Evolutionary conservation across 1,140 invertebrate species (phyloP), one percentile per base, ranked within the genome.

Genomic region (Myzus persicae): DNA sequence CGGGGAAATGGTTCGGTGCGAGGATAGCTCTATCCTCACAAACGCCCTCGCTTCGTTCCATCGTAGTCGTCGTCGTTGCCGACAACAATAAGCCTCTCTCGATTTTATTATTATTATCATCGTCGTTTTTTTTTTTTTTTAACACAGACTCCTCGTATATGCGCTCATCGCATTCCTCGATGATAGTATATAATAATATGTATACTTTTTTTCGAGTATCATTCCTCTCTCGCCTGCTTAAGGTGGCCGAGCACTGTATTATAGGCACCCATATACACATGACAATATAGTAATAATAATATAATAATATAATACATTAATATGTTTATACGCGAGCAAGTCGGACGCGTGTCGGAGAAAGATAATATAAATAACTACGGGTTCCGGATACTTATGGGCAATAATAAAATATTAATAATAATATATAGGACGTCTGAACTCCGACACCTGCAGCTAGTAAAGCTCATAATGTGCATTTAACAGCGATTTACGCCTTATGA

Each of bases 71-170:
- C 36, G 46, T 59, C 76, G n/a, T 31, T 54, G 38, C 48, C 91
- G 81, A 93, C 91, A 93, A 93, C 91, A 93, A 93, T 93, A 93
- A 93, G 91, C n/a, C 76, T 93, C 91, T 92, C 91, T 93, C 46
- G 91, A 40, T 85, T 44, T 59, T 90, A 51, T 90, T 90, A 59
- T 90, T 90, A 59, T 59, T 90, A 90, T 40, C 51, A 2, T 24
- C 22, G 6, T 54, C 48, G 22, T 51, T 67, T 9, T 2, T 67
- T 67, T 82, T 82, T 48, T 88, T 89, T 89, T 89, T 54, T 89
- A 46, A 24, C 14, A 0, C 84, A n/a, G 26, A n/a, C 26, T 31
- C n/a, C 11, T 87, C 5, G 31, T 14, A 7, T 26, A 44, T 51
- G 2, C 48, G 85, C 87, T 11, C 24, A 8, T 89, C 54, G 89